These are phyloP conservation scores for Melanerpes aurifrons DNA, from an alignment of 2,113 vertebrate species.

Conservation along the genomic window DNA sequence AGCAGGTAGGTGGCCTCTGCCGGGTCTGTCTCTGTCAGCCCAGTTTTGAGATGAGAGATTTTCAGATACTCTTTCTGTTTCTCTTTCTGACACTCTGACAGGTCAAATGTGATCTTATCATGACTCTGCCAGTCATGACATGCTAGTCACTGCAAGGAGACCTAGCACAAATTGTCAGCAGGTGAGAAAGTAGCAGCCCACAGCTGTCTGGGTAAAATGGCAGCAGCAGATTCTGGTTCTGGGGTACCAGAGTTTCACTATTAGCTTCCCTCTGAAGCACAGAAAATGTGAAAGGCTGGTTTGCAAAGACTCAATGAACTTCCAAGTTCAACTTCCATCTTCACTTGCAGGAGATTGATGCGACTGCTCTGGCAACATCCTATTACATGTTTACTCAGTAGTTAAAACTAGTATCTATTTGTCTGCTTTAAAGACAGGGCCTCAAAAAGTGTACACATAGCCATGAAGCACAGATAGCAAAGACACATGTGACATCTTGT, in stretches of 20 bases:
- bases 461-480: not conserved
- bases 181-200: not conserved
- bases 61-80: not conserved
- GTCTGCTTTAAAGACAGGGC: not conserved
- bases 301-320: not conserved
- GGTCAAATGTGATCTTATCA: not conserved
- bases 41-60: not conserved
- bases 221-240: not conserved
- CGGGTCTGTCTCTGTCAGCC: fast-evolving
- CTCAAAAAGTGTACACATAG: not conserved
- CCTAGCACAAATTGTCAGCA: not conserved
- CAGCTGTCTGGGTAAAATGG: fast-evolving
- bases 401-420: not conserved
- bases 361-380: not conserved
- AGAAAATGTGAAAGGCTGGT: not conserved
- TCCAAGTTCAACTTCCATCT: not conserved
- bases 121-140: not conserved
- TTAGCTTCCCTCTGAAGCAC: not conserved
- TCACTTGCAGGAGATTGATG: not conserved
- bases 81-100: not conserved
- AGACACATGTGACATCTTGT: not conserved
- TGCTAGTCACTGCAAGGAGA: not conserved
- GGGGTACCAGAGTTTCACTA: not conserved
- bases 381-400: not conserved
- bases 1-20: not conserved